phyloP scores from a whole-genome alignment of 2,888 invertebrate genomes.

The Philonicus albiceps region DNA sequence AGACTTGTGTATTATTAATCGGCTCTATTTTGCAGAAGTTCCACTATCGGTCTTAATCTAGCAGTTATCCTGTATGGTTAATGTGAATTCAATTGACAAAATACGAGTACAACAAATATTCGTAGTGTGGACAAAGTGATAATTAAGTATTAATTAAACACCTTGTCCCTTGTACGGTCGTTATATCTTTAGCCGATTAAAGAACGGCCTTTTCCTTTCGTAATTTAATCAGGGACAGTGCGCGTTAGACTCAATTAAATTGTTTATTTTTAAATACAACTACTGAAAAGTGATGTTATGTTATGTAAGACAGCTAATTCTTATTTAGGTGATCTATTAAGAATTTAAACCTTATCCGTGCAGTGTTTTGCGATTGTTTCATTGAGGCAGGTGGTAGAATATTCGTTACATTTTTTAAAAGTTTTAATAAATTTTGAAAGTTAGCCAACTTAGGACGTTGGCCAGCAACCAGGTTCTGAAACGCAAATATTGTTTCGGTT shows the following conservation, averaged over 20 bases:
- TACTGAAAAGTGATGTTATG: background rate
- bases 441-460: background rate
- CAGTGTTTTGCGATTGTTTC: background rate
- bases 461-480: background rate
- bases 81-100: background rate
- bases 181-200: background rate
- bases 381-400: background rate
- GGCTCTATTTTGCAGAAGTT: background rate
- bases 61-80: background rate
- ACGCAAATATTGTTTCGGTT: background rate
- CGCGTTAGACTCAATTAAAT: background rate
- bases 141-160: background rate
- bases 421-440: background rate
- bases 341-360: background rate
- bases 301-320: background rate
- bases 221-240: background rate
- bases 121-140: background rate
- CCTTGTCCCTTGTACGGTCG: background rate
- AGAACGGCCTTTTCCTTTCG: background rate
- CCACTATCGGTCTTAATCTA: background rate
- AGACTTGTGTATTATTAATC: background rate
- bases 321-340: background rate
- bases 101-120: background rate
- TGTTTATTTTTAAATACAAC: background rate
- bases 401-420: background rate